Evolutionary conservation across 2,797 vertebrate species (phyloP), one percentile per base, ranked within the genome.

Genomic region (Otolemur crassicaudatus): DNA sequence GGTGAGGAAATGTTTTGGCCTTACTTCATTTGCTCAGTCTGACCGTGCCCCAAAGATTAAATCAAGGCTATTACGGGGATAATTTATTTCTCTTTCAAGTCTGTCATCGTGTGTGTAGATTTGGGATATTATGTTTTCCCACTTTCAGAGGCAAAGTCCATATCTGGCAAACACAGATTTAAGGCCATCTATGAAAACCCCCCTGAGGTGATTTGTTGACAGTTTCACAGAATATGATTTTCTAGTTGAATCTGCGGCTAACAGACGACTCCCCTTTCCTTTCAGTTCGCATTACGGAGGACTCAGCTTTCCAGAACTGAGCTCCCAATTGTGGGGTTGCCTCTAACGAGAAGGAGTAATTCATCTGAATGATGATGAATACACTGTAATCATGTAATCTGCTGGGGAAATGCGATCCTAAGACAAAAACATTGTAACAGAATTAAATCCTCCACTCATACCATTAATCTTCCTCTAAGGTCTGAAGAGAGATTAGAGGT

Each of bases 11-110:
- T 93, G 69, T 75, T 70, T 91, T 96, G 85, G 77, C 94, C 60
- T 80, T 27, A 83, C 27, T 84, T 92, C 91, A 72, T 49, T 63
- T 94, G 56, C 58, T 79, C 31, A 3, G 23, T 49, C 8, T 63
- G 65, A 85, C 95, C 53, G 7, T 87, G 96, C 67, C 88, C 79
- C 67, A 53, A 87, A 97, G 96, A 97, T 91, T 96, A 96, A 96
- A 90, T 80, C 87, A 89, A 91, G 87, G 56, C 76, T 90, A 81
- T 96, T 94, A 86, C 87, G 85, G 63, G 37, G 49, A 43, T 91
- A 94, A 96, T 94, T 95, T 91, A 97, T 96, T 94, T 93, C 86
- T 89, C 76, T 94, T 90, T 93, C 93, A 90, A 86, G 61, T 84
- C 96, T 94, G 76, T 87, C 85, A 91, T 94, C 91, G 65, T 56